Conservation (phyloP, 2,888 invertebrate genomes). For the Strigamia transsilvanica region DNA sequence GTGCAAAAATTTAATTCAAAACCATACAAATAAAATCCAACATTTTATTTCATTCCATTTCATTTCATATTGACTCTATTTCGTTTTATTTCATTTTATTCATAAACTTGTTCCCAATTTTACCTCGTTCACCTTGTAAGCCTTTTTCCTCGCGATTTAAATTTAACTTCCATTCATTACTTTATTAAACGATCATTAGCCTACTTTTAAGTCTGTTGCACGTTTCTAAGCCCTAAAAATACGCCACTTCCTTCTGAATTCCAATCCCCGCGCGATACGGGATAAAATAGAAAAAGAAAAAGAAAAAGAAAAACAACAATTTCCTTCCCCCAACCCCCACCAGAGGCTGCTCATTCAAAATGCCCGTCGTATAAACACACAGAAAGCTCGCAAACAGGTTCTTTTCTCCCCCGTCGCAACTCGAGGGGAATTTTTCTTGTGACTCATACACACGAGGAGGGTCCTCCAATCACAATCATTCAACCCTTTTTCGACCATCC, state of each 20-base stretch:
- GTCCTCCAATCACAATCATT: not conserved
- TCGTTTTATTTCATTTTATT: not conserved
- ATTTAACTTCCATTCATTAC: constrained; percentile 1
- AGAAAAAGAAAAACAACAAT: not conserved
- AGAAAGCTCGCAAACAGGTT: not conserved
- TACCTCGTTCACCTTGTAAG: not conserved
- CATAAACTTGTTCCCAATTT: not conserved
- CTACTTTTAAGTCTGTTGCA: not conserved
- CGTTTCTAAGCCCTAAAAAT: not conserved
- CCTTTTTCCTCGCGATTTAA: not conserved
- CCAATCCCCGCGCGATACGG: not conserved
- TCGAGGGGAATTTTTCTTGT: not conserved
- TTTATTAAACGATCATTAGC: constrained; percentile 24
- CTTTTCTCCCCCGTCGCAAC: constrained; percentile 12
- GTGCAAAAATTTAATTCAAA: not conserved
- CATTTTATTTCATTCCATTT: too few species aligned
- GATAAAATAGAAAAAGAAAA: not conserved
- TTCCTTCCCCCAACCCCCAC: not conserved
- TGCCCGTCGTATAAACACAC: not conserved
- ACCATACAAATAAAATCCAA: too few species aligned
- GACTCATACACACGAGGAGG: not conserved
- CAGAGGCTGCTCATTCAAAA: not conserved
- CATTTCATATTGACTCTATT: too few species aligned
- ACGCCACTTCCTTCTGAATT: not conserved
- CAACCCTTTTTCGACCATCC: not conserved